Evolutionary conservation across 2,888 invertebrate species (phyloP), one percentile per base, ranked within the genome.

Genomic region (Brachylomia viminalis): DNA sequence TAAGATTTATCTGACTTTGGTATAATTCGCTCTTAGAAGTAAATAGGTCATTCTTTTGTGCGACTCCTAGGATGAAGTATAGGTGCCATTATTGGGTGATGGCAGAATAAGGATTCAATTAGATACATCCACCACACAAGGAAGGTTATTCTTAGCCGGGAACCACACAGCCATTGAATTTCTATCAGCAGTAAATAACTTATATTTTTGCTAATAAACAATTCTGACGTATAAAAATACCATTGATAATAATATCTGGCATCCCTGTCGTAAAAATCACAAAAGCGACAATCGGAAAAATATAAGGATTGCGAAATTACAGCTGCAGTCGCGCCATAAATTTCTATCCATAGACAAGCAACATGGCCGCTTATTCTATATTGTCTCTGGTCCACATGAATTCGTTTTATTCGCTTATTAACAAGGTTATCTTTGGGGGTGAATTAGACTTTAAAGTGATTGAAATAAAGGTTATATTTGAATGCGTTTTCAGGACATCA

Each of bases 321-420:
- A 91, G 92, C 89, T 89, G 89, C 88, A 86, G 88, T 88, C 84
- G 85, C 89, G 89, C 94, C 89, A 94, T 95, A 95, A 95, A 95
- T 95, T 93, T 92, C 90, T 89, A 85, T 84, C 87, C 93, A 94
- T 94, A 95, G 95, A 95, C 95, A 95, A 93, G 92, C 89, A 92
- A 95, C 95, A 95, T 92, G 93, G 93, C 93, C 93, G 93, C 90
- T 89, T 90, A 92, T 92, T 94, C 92, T 95, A 93, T 93, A 94
- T 95, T 95, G 95, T 95, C 94, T 94, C 88, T 95, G 93, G 92
- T 87, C 91, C 92, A 92, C 89, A 86, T 87, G 90, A 89, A 90
- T 91, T 89, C 87, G 91, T 92, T 92, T 89, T 87, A 86, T 84
- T 87, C 49, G 72, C 86, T 85, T 88, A 86, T 80, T 88, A 88